phyloP scores from a whole-genome alignment of 2,113 vertebrate species.

The Cyrtonyx montezumae region DNA sequence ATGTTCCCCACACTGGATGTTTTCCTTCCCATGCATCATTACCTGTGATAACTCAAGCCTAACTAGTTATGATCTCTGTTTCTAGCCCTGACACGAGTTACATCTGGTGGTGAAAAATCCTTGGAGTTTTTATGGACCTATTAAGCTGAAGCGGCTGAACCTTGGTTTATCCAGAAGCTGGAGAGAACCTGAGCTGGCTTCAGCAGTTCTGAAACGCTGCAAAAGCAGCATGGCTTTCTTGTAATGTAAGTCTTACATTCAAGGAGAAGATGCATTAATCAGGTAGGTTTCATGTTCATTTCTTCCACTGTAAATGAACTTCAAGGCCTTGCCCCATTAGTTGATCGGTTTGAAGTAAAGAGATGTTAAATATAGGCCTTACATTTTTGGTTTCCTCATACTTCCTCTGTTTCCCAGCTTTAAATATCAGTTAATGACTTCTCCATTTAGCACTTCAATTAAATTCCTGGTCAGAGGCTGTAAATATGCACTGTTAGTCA shows the following conservation, averaged over 20 bases:
- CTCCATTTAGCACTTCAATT: slow-evolving; percentile 15
- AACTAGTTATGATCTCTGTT: not conserved
- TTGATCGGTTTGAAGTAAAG: not conserved
- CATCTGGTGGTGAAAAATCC: not conserved
- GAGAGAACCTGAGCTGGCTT: not conserved
- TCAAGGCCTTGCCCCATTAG: not conserved
- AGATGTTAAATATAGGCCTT: not conserved
- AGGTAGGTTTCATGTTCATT: not conserved
- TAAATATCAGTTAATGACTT: slow-evolving; percentile 52
- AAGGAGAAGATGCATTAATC: not conserved
- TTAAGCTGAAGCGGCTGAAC: not conserved
- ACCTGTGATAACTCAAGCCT: slow-evolving; percentile 1
- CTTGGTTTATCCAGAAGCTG: not conserved
- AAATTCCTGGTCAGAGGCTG: not conserved
- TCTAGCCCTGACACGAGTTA: not conserved
- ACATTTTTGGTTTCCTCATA: not conserved
- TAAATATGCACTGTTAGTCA: slow-evolving; percentile 16
- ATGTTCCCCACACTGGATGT: not conserved
- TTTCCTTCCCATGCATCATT: not conserved
- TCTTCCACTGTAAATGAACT: not conserved
- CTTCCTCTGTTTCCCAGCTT: slow-evolving; percentile 17
- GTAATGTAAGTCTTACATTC: not conserved
- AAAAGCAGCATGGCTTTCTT: not conserved
- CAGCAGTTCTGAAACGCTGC: not conserved
- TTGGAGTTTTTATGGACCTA: not conserved